These are phyloP conservation scores for Caenorhabditis becei DNA, from an alignment of 2,888 invertebrate species.

Conservation along the genomic window DNA sequence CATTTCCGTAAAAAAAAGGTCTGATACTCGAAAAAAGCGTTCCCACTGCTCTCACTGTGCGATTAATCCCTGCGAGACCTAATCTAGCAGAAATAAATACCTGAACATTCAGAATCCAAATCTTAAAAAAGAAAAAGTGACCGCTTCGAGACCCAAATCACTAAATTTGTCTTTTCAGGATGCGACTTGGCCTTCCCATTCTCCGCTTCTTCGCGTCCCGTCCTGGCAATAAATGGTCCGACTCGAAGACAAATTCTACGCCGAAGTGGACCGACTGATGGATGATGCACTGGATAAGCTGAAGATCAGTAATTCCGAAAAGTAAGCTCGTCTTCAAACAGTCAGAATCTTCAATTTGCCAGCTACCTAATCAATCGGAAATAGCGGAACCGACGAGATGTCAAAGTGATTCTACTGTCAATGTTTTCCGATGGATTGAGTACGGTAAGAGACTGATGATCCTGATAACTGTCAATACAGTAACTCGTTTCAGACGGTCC, in stretches of 20 bases:
- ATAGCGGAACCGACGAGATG: conserved; percentile 84
- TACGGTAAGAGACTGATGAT: conserved; percentile 85
- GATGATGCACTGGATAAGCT: conserved; percentile 53
- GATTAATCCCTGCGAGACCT: no score
- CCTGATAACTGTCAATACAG: not conserved
- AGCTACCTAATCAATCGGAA: conserved; percentile 83
- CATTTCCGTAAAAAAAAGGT: no score
- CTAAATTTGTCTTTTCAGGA: no score
- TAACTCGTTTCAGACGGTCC: conserved; percentile 86
- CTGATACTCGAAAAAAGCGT: no score
- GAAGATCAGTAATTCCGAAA: conserved; percentile 20
- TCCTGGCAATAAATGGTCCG: conserved; percentile 84
- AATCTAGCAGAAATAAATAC: no score
- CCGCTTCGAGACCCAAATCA: no score
- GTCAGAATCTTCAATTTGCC: conserved; percentile 82
- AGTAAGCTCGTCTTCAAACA: conserved; percentile 20
- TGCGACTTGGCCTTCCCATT: conserved; percentile 83
- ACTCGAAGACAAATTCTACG: conserved; percentile 85
- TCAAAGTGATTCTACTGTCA: conserved; percentile 88
- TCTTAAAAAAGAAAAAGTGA: no score
- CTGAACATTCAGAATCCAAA: no score
- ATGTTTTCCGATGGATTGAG: conserved; percentile 90
- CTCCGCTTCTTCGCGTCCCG: conserved; percentile 84
- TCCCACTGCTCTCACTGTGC: no score
- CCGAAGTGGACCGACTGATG: conserved; percentile 57